Conservation (phyloP, 2,797 vertebrate species). For the Mormyrops boulengeri region DNA sequence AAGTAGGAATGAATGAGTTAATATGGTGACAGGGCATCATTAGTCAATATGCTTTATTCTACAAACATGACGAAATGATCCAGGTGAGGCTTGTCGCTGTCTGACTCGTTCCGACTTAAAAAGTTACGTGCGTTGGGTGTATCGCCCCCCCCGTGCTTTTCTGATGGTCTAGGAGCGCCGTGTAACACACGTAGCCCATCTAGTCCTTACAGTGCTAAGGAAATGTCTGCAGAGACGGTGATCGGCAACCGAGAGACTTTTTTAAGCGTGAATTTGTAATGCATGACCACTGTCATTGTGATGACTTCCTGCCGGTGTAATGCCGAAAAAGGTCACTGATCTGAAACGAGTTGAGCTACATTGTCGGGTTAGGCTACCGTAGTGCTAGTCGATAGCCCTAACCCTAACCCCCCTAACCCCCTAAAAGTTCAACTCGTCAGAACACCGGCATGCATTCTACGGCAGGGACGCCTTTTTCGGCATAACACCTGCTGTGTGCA, state of each 20-base stretch:
- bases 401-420: too few relatives aligned
- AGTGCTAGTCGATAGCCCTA: too few relatives aligned
- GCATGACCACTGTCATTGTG: not conserved
- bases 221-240: not conserved
- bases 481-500: not conserved
- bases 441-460: too few relatives aligned
- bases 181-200: not conserved
- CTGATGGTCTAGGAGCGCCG: not conserved
- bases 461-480: too few relatives aligned
- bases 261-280: not conserved
- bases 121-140: not conserved
- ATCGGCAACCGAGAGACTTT: not conserved
- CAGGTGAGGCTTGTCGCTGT: not conserved
- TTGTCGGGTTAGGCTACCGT: too few relatives aligned
- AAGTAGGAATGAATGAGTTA: not conserved
- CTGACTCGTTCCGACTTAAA: not conserved
- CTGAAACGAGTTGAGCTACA: too few relatives aligned
- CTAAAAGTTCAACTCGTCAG: too few relatives aligned
- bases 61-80: not conserved
- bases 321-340: too few relatives aligned
- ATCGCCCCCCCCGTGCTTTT: not conserved
- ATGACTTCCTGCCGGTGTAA: not conserved
- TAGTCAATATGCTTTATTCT: not conserved
- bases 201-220: not conserved
- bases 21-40: not conserved